These are phyloP conservation scores for Anabacerthia variegaticeps DNA, from an alignment of 2,797 vertebrate species.

Conservation along the genomic window DNA sequence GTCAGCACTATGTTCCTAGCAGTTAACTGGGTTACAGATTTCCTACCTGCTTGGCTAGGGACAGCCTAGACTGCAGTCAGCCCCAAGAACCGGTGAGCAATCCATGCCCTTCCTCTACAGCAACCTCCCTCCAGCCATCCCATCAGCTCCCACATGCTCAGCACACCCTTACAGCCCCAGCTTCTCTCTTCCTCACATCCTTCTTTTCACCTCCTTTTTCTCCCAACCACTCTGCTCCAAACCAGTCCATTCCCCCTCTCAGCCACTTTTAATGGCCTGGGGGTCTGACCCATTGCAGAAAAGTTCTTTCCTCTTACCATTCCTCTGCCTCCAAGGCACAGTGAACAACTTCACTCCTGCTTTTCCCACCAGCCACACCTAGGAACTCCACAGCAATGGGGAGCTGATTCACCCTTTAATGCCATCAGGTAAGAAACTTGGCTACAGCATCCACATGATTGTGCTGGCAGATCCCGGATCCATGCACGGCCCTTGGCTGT, in stretches of 20 bases:
- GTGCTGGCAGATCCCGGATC: background rate
- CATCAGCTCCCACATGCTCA: background rate
- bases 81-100: background rate
- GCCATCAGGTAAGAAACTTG: background rate
- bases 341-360: background rate
- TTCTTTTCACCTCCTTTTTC: background rate
- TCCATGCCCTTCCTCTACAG: background rate
- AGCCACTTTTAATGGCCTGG: background rate
- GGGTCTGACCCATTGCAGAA: background rate
- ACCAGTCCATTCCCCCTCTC: background rate
- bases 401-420: background rate
- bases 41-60: background rate
- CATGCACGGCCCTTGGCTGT: background rate
- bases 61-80: background rate
- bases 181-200: background rate
- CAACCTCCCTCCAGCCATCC: background rate
- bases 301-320: background rate
- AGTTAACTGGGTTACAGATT: background rate
- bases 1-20: background rate
- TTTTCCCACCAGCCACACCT: background rate
- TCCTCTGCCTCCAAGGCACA: background rate
- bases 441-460: background rate
- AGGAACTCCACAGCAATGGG: background rate
- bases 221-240: background rate
- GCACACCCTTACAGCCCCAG: background rate